Evolutionary conservation across 2,888 invertebrate genomes (phyloP), one percentile per base, ranked within the genome.

Genomic region (Calliopum simillimum): DNA sequence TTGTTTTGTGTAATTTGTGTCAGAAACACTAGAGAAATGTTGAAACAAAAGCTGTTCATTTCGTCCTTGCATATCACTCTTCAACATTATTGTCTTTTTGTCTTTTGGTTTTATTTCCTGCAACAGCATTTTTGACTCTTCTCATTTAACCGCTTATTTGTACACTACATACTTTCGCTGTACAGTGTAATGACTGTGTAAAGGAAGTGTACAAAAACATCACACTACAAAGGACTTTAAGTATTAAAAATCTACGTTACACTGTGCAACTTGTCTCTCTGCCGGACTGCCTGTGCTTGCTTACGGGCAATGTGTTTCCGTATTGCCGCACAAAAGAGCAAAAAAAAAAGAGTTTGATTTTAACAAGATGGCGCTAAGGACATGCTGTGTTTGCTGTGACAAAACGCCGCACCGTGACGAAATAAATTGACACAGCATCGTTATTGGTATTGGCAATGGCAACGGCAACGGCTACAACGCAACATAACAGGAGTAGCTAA

Each of bases 1-100:
- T 79, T 76, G 79, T 77, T 76, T 75, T 44, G 63, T 78, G 11
- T 73, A 63, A 53, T 44, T 1, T 19, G 14, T 44, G 19, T 19
- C 51, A 8, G 33, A 33, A 33, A 33, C 14, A 25, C 13, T 56
- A 13, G n/a, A 56, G 25, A 21, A 25, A 21, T 56, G 11, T n/a
- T 16, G 14, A 58, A 41, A 58, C 14, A 12, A 33, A 19, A 2
- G 41, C 8, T 33, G 16, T n/a, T 16, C 5, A 56, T 33, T 58
- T 56, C 4, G 23, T 19, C 19, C 23, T 21, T 53, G 53, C 21
- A 13, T 14, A 16, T 14, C 23, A 23, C 3, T 23, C 21, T 11
- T 23, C 1, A 12, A 2, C 11, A 53, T 23, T 25, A 2, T 58
- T 41, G 14, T 58, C 41, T 3, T 41, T 25, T 11, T 3, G 8